A percentile compares a stretch with the other conserved stretches of the same genome.
Evolutionary conservation across 1,140 invertebrate genomes (phyloP).

Genomic region (Panagrolaimus sp.): DNA sequence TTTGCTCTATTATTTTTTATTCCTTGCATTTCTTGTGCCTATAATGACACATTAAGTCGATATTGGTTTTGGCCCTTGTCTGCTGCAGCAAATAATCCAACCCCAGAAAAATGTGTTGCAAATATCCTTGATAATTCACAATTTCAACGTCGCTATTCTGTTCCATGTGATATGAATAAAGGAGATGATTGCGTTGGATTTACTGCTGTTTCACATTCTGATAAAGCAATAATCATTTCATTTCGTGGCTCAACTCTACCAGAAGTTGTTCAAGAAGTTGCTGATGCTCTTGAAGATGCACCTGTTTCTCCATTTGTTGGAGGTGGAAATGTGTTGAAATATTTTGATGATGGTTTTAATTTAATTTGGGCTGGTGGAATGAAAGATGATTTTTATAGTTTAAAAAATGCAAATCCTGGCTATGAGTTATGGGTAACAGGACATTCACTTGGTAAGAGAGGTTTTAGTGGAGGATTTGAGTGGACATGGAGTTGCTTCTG

Average conservation of each 20-base stretch:
- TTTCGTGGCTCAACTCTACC: conserved; percentile 42
- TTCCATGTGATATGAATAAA: conserved; percentile 16
- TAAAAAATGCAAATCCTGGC: conserved; percentile 27
- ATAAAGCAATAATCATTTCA: conserved; percentile 38
- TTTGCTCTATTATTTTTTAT: too few relatives aligned
- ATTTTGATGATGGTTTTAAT: conserved; percentile 39
- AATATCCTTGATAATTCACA: conserved; percentile 34
- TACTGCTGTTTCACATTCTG: conserved; percentile 29
- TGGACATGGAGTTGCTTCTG: too few relatives aligned
- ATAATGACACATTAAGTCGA: conserved; percentile 37
- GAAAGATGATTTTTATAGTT: conserved; percentile 28
- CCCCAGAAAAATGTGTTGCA: conserved; percentile 35
- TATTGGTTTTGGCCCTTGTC: conserved; percentile 34
- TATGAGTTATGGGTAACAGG: conserved; percentile 49
- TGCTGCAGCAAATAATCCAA: conserved; percentile 38
- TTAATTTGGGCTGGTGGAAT: conserved; percentile 37
- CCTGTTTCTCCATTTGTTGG: conserved; percentile 22
- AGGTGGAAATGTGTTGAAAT: conserved; percentile 38
- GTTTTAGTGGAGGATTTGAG: too few relatives aligned
- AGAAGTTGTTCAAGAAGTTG: conserved; percentile 37
- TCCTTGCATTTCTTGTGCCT: neutral
- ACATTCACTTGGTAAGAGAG: conserved; percentile 36
- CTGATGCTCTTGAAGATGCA: conserved; percentile 32
- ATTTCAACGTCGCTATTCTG: neutral
- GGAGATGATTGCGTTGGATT: conserved; percentile 39